phyloP scores from a whole-genome alignment of 2,888 invertebrate species.

The Digitonthophagus gazella region DNA sequence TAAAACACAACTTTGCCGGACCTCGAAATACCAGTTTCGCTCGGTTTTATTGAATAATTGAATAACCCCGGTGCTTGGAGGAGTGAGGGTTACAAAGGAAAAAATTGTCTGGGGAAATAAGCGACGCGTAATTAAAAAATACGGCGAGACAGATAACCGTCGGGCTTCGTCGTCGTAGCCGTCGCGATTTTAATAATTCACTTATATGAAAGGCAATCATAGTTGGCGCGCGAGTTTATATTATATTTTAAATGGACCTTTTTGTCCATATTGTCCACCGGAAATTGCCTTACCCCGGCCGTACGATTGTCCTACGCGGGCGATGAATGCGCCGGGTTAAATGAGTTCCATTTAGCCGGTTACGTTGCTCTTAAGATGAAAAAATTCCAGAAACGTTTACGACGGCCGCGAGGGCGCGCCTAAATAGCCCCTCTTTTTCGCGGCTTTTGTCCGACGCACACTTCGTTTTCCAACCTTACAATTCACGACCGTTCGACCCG shows the following conservation, averaged over 20 bases:
- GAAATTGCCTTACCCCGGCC: constrained; percentile 29
- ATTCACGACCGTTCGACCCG: neutral
- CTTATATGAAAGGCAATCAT: constrained; percentile 41
- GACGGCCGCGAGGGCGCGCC: neutral
- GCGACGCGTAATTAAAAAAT: constrained; percentile 4
- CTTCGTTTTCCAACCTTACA: neutral
- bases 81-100: constrained; percentile 3
- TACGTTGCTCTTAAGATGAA: constrained; percentile 12
- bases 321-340: constrained; percentile 32
- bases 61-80: neutral
- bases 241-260: constrained; percentile 36
- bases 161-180: constrained; percentile 3
- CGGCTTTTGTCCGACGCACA: neutral
- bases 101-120: constrained; percentile 18
- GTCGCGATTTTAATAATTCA: constrained; percentile 40
- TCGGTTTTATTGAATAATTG: neutral
- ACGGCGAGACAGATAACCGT: constrained; percentile 2
- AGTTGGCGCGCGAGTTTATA: constrained; percentile 37
- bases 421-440: constrained; percentile 2
- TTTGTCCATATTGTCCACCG: constrained; percentile 22
- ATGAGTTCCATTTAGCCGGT: constrained; percentile 24
- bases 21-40: neutral
- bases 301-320: constrained; percentile 21
- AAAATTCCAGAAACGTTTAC: constrained; percentile 12
- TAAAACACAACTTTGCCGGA: neutral